Base-by-base conservation (phyloP, 2,888 invertebrate species). In the Sympetrum striolatum region DNA sequence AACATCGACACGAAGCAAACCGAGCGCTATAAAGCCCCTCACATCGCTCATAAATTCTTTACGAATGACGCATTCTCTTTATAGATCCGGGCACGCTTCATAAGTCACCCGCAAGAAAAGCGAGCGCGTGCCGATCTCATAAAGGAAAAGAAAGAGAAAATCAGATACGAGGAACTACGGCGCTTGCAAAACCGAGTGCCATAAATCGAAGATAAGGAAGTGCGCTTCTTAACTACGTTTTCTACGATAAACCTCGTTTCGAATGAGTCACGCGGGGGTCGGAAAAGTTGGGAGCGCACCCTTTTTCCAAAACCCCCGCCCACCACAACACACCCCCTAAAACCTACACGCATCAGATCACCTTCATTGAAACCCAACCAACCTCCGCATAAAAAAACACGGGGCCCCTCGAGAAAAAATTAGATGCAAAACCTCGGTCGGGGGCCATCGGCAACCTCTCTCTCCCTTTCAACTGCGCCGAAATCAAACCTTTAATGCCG, bases 141-240 rank as follows among this genome's bases (percentile, higher is more conserved):
- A 73, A 73, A 73, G 73, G 31, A 31, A 73, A 25, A 14, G 14
- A 73, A 73, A 73, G 31, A 73, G 31, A 25, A 14, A 10, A 31
- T 22, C 73, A 15, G 44, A 64, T 64, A 73, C 31, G 73, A 64
- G 64, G 44, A 64, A 64, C n/a, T 31, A 12, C 10, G 73, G 73
- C 73, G 25, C 73, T 73, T 31, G 25, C 73, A 15, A 37, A 14
- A 37, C 18, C 35, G 35, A 35, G n/a, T n/a, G 60, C 18, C 86
- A 64, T 86, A 86, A 86, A 86, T 60, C 86, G 58, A n/a, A 64
- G 86, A 86, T 86, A 86, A 86, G 15, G 60, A 58, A 82, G 35
- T 37, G 35, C 35, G 64, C 8, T 60, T n/a, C 60, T 86, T n/a
- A 58, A 86, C n/a, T 73, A n/a, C 60, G 25, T 48, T 44, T 48